Conservation (phyloP, 2,113 vertebrate species). For the Ploceus nigricollis region DNA sequence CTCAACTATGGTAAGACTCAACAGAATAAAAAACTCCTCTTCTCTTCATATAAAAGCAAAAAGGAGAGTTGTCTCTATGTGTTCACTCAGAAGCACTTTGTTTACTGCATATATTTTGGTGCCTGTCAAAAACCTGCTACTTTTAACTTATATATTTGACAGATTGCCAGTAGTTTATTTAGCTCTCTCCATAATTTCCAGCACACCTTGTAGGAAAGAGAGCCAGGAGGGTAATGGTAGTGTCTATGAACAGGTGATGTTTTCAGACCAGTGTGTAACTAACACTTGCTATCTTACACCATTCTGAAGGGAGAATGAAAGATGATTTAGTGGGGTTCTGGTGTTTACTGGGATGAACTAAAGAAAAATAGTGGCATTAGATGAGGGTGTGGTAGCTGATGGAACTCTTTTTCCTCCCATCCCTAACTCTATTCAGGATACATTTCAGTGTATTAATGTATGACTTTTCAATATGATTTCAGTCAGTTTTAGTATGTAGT, state of each 20-base stretch:
- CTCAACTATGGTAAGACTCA: conserved; percentile 87
- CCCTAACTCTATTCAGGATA: neutral
- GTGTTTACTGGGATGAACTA: neutral
- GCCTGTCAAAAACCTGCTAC: neutral
- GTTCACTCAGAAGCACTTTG: neutral
- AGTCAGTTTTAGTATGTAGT: neutral
- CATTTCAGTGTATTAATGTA: neutral
- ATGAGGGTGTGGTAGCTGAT: neutral
- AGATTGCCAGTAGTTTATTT: neutral
- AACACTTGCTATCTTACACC: neutral
- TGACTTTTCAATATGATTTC: neutral
- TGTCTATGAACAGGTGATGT: neutral
- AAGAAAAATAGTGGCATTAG: neutral
- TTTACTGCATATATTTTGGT: neutral
- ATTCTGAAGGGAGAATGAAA: neutral
- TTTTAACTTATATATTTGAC: neutral
- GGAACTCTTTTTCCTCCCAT: neutral
- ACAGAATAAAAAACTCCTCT: neutral
- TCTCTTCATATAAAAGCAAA: neutral
- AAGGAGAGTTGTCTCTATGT: neutral
- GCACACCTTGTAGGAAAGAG: neutral
- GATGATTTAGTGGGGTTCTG: neutral
- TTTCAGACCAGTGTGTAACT: neutral
- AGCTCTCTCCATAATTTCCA: neutral
- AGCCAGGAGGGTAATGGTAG: neutral